Percentiles rank a stretch among this genome's conserved stretches.
phyloP scores from a whole-genome alignment of 1,140 invertebrate species.

The Gryllus bimaculatus region DNA sequence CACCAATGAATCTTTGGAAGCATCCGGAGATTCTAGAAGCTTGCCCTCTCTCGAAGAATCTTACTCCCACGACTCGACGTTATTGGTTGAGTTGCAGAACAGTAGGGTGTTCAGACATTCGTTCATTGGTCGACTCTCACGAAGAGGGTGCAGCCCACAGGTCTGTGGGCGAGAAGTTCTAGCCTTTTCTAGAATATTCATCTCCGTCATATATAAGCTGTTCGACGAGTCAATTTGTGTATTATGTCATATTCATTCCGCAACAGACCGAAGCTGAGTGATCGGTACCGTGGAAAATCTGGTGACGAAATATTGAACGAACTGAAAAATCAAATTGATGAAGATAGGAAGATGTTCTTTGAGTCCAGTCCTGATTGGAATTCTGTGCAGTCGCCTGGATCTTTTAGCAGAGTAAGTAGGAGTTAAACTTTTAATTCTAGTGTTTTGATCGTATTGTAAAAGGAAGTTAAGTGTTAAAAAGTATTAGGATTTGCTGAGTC shows the following conservation, averaged over 20 bases:
- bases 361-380: slow-evolving; percentile 26
- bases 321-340: slow-evolving; percentile 36
- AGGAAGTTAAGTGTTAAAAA: too few relatives aligned
- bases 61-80: background rate
- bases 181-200: background rate
- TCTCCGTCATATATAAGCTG: slow-evolving; percentile 9
- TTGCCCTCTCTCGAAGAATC: background rate
- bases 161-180: background rate
- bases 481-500: too few relatives aligned
- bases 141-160: background rate
- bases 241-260: slow-evolving; percentile 38
- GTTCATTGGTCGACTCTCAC: background rate
- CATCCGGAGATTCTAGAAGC: background rate
- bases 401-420: slow-evolving; percentile 23
- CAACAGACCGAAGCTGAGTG: slow-evolving; percentile 35
- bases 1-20: too few relatives aligned
- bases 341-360: slow-evolving; percentile 35
- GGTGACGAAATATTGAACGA: slow-evolving; percentile 36
- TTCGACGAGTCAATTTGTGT: slow-evolving; percentile 2
- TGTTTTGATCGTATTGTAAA: background rate
- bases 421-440: background rate
- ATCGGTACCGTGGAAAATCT: slow-evolving; percentile 34
- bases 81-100: background rate
- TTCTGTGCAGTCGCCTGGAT: slow-evolving; percentile 17
- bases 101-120: background rate